Conservation (phyloP, 2,888 invertebrate genomes). For the Nasonovia ribisnigri region DNA sequence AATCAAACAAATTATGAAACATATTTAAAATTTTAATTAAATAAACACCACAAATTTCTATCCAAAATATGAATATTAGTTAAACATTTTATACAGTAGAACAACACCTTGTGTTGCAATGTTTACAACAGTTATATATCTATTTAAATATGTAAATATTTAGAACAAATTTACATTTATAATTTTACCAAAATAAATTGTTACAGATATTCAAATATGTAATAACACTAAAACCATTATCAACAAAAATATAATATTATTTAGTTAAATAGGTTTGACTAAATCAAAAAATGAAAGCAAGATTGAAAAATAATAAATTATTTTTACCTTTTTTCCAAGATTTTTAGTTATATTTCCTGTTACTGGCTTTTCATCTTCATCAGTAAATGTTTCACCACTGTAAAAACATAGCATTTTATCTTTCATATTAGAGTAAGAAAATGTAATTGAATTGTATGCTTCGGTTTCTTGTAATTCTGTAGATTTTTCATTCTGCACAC, state of each 20-base stretch:
- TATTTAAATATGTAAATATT: not conserved
- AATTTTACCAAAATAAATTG: not conserved
- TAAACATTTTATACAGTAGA: not conserved
- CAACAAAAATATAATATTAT: not conserved
- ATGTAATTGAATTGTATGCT: conserved; percentile 12
- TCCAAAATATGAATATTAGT: not conserved
- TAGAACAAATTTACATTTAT: not conserved
- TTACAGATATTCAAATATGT: not conserved
- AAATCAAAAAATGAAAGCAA: not conserved
- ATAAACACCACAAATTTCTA: not conserved
- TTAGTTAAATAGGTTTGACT: not conserved
- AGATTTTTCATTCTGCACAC: conserved; percentile 26
- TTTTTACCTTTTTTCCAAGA: conserved; percentile 43
- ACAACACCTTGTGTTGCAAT: not conserved
- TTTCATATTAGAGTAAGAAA: conserved; percentile 54
- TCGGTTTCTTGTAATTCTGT: not conserved
- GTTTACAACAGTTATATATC: not conserved
- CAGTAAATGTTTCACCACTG: conserved; percentile 1
- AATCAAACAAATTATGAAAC: not conserved
- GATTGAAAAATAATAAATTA: not conserved
- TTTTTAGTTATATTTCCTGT: conserved; percentile 3
- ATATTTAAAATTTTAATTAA: not conserved
- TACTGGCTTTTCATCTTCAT: conserved; percentile 46
- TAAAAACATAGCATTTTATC: conserved; percentile 56
- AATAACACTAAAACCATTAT: not conserved